Evolutionary conservation across 2,113 vertebrate species (phyloP).

Genomic region (Hypocryptadius cinnamomeus): DNA sequence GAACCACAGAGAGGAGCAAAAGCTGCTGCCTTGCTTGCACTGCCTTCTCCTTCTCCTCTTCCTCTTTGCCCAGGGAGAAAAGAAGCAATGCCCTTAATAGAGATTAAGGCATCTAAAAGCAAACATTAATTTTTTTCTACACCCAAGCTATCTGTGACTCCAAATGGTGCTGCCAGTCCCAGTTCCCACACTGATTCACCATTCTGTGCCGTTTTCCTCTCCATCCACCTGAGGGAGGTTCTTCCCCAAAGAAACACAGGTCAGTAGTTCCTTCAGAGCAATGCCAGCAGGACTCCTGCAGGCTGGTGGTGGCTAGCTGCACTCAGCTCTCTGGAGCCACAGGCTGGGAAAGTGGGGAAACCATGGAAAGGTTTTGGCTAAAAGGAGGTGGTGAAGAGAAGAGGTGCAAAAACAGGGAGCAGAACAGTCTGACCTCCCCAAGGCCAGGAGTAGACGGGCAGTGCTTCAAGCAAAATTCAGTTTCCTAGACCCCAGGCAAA

Average conservation of each 20-base stretch:
- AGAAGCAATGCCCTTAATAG: neutral
- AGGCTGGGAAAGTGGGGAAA: rapidly evolving
- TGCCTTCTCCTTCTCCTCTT: neutral
- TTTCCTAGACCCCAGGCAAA: neutral
- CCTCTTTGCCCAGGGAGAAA: neutral
- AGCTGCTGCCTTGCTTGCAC: neutral
- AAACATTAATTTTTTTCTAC: neutral
- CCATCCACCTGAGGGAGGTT: neutral
- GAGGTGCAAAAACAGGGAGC: neutral
- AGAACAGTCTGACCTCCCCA: neutral
- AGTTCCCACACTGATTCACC: rapidly evolving
- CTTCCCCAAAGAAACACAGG: neutral
- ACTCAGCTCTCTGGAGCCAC: rapidly evolving
- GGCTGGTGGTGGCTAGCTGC: neutral
- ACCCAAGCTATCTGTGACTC: neutral
- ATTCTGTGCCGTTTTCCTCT: neutral
- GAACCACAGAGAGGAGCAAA: neutral
- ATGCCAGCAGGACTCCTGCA: neutral
- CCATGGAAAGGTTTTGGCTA: neutral
- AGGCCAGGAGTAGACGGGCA: neutral
- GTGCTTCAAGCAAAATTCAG: neutral
- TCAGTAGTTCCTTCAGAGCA: neutral
- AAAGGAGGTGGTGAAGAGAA: neutral
- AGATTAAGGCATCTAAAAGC: neutral
- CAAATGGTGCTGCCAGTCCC: neutral